Evolutionary conservation across 2,797 vertebrate genomes (phyloP), one percentile per base, ranked within the genome.

Genomic region (Holocentrus rufus): DNA sequence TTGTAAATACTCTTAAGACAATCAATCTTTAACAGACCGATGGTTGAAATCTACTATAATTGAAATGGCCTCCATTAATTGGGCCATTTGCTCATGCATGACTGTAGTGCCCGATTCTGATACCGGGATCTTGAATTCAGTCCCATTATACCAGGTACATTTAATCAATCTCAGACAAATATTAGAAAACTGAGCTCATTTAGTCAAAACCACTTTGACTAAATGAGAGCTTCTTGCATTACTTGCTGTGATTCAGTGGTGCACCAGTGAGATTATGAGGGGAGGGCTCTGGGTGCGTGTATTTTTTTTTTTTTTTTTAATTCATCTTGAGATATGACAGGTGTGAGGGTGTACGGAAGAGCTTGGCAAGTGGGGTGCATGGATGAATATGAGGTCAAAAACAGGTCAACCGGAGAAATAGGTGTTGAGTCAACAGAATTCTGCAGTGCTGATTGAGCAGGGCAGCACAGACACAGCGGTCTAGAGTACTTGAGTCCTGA

Each of bases 361-460:
- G 57, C 47, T 47, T 70, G 46, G 74, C 54, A 52, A 58, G 74
- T 62, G 22, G 17, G 4, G n/a, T 73, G 65, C 17, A 20, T 46
- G 61, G 22, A 11, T 15, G 60, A 39, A 77, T 65, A 57, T 54
- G 72, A 85, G 82, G 83, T 87, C 77, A 67, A 80, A 82, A 81
- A 22, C 72, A 46, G 83, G 80, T 87, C 87, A 84, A 72, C 61
- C 42, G 55, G 54, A 53, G 69, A 67, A 86, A 75, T 63, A 71
- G 68, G 70, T 80, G 82, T 73, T 72, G 87, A 88, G 84, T 86
- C 69, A 74, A 82, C 86, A 89, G 65, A 88, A 85, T 81, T 77
- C 76, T 53, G 58, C 58, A 39, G 74, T 71, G 76, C 85, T 81
- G 85, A 85, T 84, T 79, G 71, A 85, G 74, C 17, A 1, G 30